Evolutionary conservation across 2,113 vertebrate genomes (phyloP), one percentile per base, ranked within the genome.

Genomic region (Tychaedon coryphoeus): DNA sequence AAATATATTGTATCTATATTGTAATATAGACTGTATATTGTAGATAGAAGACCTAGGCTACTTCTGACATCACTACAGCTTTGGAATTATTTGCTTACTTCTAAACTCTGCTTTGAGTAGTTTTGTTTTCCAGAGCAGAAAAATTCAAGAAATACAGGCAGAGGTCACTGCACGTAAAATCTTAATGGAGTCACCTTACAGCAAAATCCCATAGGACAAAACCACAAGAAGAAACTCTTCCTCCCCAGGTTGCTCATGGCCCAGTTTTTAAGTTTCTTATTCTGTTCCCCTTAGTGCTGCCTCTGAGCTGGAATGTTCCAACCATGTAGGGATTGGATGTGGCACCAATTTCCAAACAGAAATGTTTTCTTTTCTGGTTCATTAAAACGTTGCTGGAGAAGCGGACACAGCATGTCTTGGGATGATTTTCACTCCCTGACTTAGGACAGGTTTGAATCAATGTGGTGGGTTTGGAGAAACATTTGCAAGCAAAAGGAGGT

Each of bases 301-400:
- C 17, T 58, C 23, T 29, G 14, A 64, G 8, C 18, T 64, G 36
- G 19, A 9, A 24, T 45, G 53, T 58, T 62, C 43, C 57, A 40
- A 19, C 14, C 3, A 2, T 26, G 10, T 8, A 67, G 33, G 2
- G 1, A 9, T 2, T 79, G 45, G 5, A 47, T 34, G 4, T 20
- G 23, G 19, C 33, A 31, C 7, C 23, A 53, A 9, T 65, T 74
- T 58, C 33, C 61, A 78, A 48, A 48, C 23, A 69, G 1, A 57
- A 40, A 48, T 45, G 3, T 23, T 8, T 26, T 58, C 8, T 66
- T 61, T 82, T 33, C 34, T 38, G 16, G 14, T n/a, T 25, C 12
- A 28, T 58, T 67, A 78, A 62, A 81, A 88, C 4, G 16, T 29
- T 33, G 18, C 4, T 6, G 18, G 8, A 34, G 29, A 77, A 29